These are phyloP conservation scores for Pteruthius melanotis DNA, from an alignment of 2,113 vertebrate species.

Conservation along the genomic window DNA sequence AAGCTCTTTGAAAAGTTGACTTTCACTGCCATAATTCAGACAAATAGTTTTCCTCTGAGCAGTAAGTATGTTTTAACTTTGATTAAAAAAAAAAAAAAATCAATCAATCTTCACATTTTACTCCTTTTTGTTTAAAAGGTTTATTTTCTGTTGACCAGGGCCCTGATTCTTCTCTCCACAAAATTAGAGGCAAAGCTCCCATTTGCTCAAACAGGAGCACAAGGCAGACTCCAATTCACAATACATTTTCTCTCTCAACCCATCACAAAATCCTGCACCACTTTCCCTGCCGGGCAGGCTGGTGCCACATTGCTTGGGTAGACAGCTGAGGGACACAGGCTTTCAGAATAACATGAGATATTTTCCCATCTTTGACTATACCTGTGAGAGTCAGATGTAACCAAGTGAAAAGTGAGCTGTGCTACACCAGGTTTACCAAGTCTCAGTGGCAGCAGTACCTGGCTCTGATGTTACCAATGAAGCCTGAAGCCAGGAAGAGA, in stretches of 20 bases:
- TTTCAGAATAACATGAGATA: neutral
- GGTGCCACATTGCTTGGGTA: neutral
- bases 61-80: neutral
- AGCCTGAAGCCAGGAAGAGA: neutral
- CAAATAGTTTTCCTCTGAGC: neutral
- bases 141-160: neutral
- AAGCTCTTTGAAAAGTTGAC: neutral
- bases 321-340: neutral
- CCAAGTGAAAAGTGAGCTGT: neutral
- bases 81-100: neutral
- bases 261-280: neutral
- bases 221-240: fast-evolving
- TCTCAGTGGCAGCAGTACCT: neutral
- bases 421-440: neutral
- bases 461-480: neutral
- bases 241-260: neutral
- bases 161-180: neutral
- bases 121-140: neutral
- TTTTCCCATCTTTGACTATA: neutral
- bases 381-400: neutral
- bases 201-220: neutral
- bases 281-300: neutral
- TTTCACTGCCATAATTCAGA: neutral
- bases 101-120: neutral
- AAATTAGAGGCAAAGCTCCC: neutral